Percentiles rank a stretch among this genome's conserved stretches.
Conservation (phyloP, 1,140 invertebrate genomes). For the Papilio helenus region DNA sequence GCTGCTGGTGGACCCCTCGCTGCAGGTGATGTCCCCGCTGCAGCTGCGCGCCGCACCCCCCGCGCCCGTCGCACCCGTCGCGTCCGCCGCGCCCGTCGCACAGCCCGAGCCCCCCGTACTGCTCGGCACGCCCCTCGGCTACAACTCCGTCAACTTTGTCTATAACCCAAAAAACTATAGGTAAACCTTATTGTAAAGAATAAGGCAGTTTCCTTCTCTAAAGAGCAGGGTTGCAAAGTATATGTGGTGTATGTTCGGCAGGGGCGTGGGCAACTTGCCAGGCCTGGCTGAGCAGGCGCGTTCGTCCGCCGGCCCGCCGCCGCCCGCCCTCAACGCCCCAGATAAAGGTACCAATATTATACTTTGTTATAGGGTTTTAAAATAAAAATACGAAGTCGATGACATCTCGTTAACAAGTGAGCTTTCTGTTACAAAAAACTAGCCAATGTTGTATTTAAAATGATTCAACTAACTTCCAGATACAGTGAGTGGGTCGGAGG, state of each 20-base stretch:
- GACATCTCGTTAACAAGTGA: too few relatives aligned
- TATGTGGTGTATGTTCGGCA: neutral
- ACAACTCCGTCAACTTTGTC: neutral
- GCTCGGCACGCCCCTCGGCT: slow-evolving; percentile 41
- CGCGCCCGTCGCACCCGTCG: slow-evolving; percentile 22
- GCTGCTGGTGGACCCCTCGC: slow-evolving; percentile 57
- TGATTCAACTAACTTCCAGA: neutral
- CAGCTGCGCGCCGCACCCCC: slow-evolving; percentile 48
- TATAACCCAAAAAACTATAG: slow-evolving; percentile 29
- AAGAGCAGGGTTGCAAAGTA: neutral
- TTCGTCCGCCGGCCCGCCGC: neutral
- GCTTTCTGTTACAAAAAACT: too few relatives aligned
- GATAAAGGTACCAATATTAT: neutral
- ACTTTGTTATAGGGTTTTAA: neutral
- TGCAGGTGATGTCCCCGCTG: slow-evolving; percentile 53
- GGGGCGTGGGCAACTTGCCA: neutral
- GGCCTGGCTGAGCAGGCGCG: neutral
- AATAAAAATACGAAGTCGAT: neutral
- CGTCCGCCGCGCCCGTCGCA: slow-evolving; percentile 40
- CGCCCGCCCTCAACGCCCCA: neutral
- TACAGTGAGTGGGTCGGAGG: neutral
- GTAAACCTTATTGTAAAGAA: neutral
- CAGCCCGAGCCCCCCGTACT: slow-evolving; percentile 38
- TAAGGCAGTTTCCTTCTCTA: neutral
- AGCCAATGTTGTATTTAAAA: neutral